These are phyloP conservation scores for Onthophagus taurus DNA, from an alignment of 1,140 invertebrate species.

Conservation along the genomic window DNA sequence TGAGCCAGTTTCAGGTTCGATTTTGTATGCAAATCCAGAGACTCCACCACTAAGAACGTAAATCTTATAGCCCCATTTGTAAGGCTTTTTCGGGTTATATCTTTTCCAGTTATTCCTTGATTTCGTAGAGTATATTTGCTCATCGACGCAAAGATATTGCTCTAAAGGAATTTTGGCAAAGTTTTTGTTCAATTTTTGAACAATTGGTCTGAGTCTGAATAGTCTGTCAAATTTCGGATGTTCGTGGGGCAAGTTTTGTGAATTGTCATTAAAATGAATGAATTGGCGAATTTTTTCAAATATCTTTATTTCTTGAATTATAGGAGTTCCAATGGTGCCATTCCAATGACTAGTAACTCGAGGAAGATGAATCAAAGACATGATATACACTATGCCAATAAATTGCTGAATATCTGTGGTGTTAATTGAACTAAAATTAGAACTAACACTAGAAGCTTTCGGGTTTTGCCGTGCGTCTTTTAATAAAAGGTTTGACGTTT, in stretches of 20 bases:
- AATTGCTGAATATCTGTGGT: too few species aligned
- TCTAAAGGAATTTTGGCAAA: slow-evolving; percentile 26
- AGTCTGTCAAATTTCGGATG: slow-evolving; percentile 31
- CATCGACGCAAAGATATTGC: slow-evolving; percentile 15
- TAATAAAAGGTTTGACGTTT: too few species aligned
- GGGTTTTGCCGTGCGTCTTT: too few species aligned
- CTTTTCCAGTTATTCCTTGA: slow-evolving; percentile 17
- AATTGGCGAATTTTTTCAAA: slow-evolving; percentile 31
- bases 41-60: slow-evolving; percentile 28
- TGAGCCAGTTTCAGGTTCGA: slow-evolving; percentile 16
- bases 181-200: slow-evolving; percentile 32
- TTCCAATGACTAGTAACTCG: too few species aligned
- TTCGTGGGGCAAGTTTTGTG: slow-evolving; percentile 17
- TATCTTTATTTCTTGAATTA: too few species aligned
- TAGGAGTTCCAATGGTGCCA: too few species aligned
- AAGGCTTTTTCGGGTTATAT: slow-evolving; percentile 31
- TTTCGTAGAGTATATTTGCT: slow-evolving; percentile 23
- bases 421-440: too few species aligned
- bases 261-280: slow-evolving; percentile 33
- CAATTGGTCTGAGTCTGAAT: slow-evolving; percentile 33
- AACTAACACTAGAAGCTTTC: too few species aligned
- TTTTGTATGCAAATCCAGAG: slow-evolving; percentile 18
- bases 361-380: too few species aligned
- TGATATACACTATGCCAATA: too few species aligned
- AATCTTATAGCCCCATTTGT: slow-evolving; percentile 38